Percentiles rank a stretch among this genome's conserved stretches.
Evolutionary conservation across 2,113 vertebrate genomes (phyloP).

Genomic region (Megatriorchis doriae): DNA sequence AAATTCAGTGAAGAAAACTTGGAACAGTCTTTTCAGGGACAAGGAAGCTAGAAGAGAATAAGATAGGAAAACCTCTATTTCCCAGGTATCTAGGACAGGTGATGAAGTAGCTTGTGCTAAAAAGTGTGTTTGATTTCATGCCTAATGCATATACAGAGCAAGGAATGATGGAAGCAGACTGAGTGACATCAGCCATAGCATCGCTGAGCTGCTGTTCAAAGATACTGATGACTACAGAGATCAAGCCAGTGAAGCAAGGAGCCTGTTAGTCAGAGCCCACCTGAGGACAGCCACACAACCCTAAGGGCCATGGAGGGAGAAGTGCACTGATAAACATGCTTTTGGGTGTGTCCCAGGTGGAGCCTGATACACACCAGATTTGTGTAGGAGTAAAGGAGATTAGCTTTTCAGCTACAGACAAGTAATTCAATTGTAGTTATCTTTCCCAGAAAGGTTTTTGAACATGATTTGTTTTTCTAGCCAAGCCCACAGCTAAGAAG

Average conservation of each 20-base stretch:
- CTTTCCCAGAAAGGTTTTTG: not conserved
- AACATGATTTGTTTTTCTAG: not conserved
- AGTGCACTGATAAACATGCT: not conserved
- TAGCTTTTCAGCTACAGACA: not conserved
- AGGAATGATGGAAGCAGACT: not conserved
- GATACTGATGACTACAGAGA: not conserved
- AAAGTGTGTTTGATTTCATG: not conserved
- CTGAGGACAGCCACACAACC: not conserved
- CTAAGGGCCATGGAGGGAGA: not conserved
- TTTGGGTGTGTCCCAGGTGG: not conserved
- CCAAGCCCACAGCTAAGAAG: not conserved
- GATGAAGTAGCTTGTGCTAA: not conserved
- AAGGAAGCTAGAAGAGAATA: not conserved
- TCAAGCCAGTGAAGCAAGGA: not conserved
- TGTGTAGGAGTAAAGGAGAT: not conserved
- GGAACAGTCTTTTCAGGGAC: not conserved
- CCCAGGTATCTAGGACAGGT: not conserved
- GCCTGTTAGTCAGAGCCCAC: not conserved
- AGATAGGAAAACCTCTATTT: not conserved
- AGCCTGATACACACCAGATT: not conserved
- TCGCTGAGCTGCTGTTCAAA: not conserved
- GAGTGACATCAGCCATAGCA: not conserved
- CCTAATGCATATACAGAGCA: not conserved
- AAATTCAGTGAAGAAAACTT: not conserved
- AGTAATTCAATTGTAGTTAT: not conserved